phyloP scores from a whole-genome alignment of 2,797 vertebrate species.

The Neomorphus geoffroyi region DNA sequence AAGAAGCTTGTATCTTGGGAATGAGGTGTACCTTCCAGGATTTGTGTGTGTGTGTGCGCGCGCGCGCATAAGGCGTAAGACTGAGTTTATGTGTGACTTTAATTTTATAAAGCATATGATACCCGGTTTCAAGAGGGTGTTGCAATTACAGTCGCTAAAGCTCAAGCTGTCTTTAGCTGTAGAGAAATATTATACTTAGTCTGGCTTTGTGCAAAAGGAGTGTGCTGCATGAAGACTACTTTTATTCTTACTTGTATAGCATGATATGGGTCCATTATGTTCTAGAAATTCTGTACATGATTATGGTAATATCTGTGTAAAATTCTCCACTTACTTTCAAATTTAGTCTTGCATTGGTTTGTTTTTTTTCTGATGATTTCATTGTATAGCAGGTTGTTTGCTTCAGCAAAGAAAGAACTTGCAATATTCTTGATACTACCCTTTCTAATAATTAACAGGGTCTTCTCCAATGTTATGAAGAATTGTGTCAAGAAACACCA shows the following conservation, averaged over 20 bases:
- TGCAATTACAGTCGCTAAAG: not conserved
- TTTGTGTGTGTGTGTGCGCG: not conserved
- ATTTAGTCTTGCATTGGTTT: not conserved
- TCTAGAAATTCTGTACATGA: not conserved
- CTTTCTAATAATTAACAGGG: slow-evolving; percentile 68
- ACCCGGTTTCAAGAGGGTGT: not conserved
- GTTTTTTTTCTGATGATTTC: not conserved
- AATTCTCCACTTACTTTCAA: not conserved
- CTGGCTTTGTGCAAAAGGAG: not conserved
- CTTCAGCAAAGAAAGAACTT: not conserved
- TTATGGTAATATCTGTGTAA: not conserved
- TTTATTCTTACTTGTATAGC: not conserved
- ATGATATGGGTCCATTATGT: not conserved
- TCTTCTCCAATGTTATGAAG: slow-evolving; percentile 81
- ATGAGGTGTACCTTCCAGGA: not conserved
- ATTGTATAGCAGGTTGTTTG: not conserved
- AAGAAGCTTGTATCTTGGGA: not conserved
- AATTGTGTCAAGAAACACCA: slow-evolving; percentile 75
- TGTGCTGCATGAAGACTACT: not conserved
- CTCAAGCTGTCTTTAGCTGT: not conserved
- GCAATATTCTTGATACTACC: not conserved
- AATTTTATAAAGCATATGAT: not conserved
- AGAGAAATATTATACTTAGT: not conserved
- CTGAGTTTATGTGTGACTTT: not conserved
- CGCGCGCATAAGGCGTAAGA: not conserved